A percentile compares a stretch with the other conserved stretches of the same genome.
Evolutionary conservation across 2,888 invertebrate genomes (phyloP).

Genomic region (Coleophora flavipennella): DNA sequence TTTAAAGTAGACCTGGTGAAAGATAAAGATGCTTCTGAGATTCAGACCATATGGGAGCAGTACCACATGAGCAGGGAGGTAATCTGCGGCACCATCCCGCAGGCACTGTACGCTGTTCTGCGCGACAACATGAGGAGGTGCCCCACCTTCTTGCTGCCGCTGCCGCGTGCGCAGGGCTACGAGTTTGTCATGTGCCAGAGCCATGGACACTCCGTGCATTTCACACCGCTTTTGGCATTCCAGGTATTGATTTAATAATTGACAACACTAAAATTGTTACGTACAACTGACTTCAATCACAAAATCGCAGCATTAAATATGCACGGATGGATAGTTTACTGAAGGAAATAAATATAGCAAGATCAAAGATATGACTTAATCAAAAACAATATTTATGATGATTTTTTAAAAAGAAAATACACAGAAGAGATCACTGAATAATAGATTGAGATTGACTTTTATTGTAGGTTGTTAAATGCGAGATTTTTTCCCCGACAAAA

Average conservation of each 20-base stretch:
- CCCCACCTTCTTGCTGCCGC: conserved; percentile 83
- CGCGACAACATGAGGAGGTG: conserved; percentile 70
- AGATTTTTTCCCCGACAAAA: too few species aligned
- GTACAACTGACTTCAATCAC: too few species aligned
- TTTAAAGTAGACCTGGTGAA: conserved; percentile 84
- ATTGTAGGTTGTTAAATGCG: too few species aligned
- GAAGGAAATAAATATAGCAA: too few species aligned
- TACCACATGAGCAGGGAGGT: conserved; percentile 85
- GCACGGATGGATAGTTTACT: too few species aligned
- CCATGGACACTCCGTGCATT: conserved; percentile 80
- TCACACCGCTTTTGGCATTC: conserved; percentile 87
- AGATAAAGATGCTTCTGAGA: conserved; percentile 80
- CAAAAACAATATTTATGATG: too few species aligned
- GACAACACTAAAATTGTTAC: too few species aligned
- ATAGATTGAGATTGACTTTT: too few species aligned
- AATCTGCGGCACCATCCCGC: conserved; percentile 81
- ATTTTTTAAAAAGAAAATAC: too few species aligned
- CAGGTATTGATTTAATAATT: conserved; percentile 74
- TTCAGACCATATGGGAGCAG: conserved; percentile 83
- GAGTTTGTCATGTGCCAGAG: conserved; percentile 89
- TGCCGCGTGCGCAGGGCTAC: conserved; percentile 87
- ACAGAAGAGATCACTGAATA: too few species aligned
- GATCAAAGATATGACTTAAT: too few species aligned
- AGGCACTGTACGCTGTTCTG: conserved; percentile 72
- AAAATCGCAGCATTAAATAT: too few species aligned